These are phyloP conservation scores for Trachemys scripta DNA, from an alignment of 2,113 vertebrate species.

Conservation along the genomic window DNA sequence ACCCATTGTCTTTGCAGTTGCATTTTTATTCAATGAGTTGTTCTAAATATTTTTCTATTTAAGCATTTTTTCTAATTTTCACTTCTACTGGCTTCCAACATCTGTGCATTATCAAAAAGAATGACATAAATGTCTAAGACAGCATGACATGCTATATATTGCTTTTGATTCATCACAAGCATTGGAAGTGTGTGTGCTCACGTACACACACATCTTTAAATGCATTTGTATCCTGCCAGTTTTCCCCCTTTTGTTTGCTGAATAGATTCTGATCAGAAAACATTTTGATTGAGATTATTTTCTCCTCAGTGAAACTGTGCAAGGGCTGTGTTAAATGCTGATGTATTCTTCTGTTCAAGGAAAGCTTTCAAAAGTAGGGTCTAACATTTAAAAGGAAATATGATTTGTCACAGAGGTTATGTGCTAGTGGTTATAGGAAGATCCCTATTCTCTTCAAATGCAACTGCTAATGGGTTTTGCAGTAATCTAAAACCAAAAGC, in stretches of 20 bases:
- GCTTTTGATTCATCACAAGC: constrained; percentile 2
- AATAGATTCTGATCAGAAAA: constrained; percentile 7
- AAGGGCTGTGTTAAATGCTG: constrained; percentile 25
- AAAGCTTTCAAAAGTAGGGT: constrained; percentile 14
- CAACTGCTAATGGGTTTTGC: constrained; percentile 49
- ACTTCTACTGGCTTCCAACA: background rate
- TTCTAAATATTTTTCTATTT: background rate
- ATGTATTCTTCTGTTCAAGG: constrained; percentile 17
- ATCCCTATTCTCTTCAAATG: constrained; percentile 17
- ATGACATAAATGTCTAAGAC: background rate
- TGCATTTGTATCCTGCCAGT: background rate
- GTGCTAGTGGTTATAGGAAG: constrained; percentile 20
- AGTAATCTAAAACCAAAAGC: constrained; percentile 15
- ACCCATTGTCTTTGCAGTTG: background rate
- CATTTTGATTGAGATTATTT: background rate
- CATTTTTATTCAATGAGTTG: background rate
- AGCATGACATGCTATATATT: background rate
- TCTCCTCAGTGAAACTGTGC: constrained; percentile 18
- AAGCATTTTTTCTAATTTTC: background rate
- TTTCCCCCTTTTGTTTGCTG: background rate
- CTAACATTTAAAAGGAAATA: constrained; percentile 10
- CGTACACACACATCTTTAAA: background rate
- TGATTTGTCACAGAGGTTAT: constrained; percentile 28
- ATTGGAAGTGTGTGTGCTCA: background rate
- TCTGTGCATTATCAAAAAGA: background rate